Base-by-base conservation (phyloP, 2,797 vertebrate genomes). In the Xyrichtys novacula region DNA sequence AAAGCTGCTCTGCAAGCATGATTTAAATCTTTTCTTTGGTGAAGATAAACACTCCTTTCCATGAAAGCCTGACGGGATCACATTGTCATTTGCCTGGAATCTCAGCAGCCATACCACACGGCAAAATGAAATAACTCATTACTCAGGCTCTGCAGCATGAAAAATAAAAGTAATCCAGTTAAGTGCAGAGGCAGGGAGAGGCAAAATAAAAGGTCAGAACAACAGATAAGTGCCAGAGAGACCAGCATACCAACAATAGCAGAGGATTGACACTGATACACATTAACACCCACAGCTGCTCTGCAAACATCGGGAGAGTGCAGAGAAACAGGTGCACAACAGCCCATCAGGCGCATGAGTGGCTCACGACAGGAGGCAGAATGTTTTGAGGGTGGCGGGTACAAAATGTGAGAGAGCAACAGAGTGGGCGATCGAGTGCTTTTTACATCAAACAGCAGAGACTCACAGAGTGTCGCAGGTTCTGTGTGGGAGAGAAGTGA, bases 241-340 rank as follows among this genome's bases (percentile, higher is more conserved):
- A 68, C 49, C 23, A 55, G 39, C 77, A 42, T 66, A 53, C 73
- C 74, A 71, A 44, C 42, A 48, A 77, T 61, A 55, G 63, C 55
- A 68, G 4, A 57, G 71, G 64, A 72, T 67, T n/a, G 71, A 80
- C 76, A 69, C 65, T 9, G 65, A 60, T 40, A 19, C 47, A 68
- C 77, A 81, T 83, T 62, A 83, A 86, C 71, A 20, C 86, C 88
- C 84, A 86, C 76, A 42, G 64, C 80, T 64, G 76, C 74, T 85
- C 69, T 17, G 39, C 55, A 85, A 86, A 84, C 76, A 80, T 0
- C 1, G 15, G 36, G 65, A 64, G 64, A 64, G 70, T 43, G 29
- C 26, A 6, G 67, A 1, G 42, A 49, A 76, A 85, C 86, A 87
- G 85, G 81, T 88, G 84, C 70, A 26, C 26, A 71, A 61, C 78